Evolutionary conservation across 2,888 invertebrate genomes (phyloP).

Genomic region (Drosophila prolongata): DNA sequence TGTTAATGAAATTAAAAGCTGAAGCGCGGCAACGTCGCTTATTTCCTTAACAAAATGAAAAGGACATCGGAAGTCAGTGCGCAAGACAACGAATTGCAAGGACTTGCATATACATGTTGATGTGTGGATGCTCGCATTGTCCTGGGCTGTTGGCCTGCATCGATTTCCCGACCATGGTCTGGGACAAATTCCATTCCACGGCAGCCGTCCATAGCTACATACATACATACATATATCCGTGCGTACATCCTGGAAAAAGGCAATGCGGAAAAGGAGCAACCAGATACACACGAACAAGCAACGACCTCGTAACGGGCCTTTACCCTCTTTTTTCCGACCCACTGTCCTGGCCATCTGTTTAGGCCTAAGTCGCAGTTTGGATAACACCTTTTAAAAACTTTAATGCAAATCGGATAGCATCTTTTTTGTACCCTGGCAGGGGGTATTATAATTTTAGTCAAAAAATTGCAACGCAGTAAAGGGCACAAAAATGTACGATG

Average conservation of each 20-base stretch:
- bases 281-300: constrained; percentile 16
- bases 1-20: constrained; percentile 39
- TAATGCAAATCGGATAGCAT: too few species aligned
- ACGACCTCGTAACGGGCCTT: constrained; percentile 29
- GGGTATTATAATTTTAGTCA: too few species aligned
- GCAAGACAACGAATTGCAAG: constrained; percentile 49
- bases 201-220: not conserved
- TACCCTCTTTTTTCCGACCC: not conserved
- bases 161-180: constrained; percentile 72
- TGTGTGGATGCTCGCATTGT: constrained; percentile 26
- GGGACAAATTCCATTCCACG: constrained; percentile 73
- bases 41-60: constrained; percentile 11
- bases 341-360: not conserved
- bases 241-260: constrained; percentile 16
- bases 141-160: constrained; percentile 69
- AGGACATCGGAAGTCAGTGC: constrained; percentile 32
- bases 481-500: too few species aligned
- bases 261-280: constrained; percentile 32
- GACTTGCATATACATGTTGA: constrained; percentile 17
- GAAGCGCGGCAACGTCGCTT: constrained; percentile 44
- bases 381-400: too few species aligned
- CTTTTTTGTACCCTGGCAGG: too few species aligned
- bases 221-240: not conserved
- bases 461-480: too few species aligned
- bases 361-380: too few species aligned